Conservation (phyloP, 2,797 vertebrate genomes). For the Arnoldichthys spilopterus region DNA sequence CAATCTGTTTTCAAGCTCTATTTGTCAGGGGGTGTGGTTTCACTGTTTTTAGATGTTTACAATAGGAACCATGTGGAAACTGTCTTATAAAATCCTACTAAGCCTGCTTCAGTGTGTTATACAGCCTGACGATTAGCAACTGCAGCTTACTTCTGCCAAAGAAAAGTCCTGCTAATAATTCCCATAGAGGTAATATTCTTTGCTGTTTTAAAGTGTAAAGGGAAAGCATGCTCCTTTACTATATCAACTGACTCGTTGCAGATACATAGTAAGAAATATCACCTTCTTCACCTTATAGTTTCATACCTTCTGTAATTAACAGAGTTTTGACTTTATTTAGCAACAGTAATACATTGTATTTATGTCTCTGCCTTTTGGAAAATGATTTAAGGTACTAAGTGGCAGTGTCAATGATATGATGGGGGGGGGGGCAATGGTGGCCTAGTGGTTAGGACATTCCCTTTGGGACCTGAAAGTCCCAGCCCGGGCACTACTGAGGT, state of each 20-base stretch:
- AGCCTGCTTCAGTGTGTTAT: not conserved
- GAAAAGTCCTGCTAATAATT: slow-evolving; percentile 29
- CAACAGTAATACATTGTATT: not conserved
- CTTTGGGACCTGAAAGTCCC: too few relatives aligned
- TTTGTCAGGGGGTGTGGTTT: not conserved
- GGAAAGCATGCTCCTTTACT: not conserved
- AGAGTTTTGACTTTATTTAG: not conserved
- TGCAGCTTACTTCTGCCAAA: not conserved
- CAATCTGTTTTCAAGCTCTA: not conserved
- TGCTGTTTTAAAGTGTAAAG: not conserved
- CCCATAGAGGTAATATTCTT: not conserved
- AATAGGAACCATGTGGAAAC: not conserved
- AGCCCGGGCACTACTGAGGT: too few relatives aligned
- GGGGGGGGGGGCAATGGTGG: too few relatives aligned
- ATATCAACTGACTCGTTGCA: too few relatives aligned
- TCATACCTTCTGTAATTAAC: not conserved
- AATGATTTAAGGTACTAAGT: not conserved
- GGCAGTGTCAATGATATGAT: too few relatives aligned
- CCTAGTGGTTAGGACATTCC: too few relatives aligned
- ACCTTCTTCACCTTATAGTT: not conserved
- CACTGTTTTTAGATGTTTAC: not conserved
- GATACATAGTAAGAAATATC: not conserved
- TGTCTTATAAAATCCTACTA: not conserved
- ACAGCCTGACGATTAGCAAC: not conserved
- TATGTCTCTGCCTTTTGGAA: not conserved